Base-by-base conservation (phyloP, 2,888 invertebrate genomes). In the Drosophila mercatorum region DNA sequence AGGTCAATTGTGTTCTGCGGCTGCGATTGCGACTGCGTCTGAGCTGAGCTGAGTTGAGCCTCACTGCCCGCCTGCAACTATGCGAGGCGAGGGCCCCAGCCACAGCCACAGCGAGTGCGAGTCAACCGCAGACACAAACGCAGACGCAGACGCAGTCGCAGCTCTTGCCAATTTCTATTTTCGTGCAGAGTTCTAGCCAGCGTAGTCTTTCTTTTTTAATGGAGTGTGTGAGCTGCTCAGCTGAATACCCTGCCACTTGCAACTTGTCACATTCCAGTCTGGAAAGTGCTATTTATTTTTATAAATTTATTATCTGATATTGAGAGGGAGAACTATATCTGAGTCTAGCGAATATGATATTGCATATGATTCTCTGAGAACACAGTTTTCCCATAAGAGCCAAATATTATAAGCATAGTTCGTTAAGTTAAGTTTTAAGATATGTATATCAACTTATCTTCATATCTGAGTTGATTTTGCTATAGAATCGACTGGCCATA, bases 1-100 rank as follows among this genome's bases (percentile, higher is more conserved):
- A 90, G 88, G 88, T 88, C 88, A 88, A 88, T 88, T 90, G 90
- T 88, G 78, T 86, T 88, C 80, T 75, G 78, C 70, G 78, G 83
- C 88, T 70, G 69, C 55, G 28, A 3, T 41, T 36, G 52, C 36
- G 26, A 81, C 88, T 70, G 69, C 55, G 28, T 2, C 55, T 36
- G 7, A 28, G 65, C 55, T 62, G 14, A 17, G 1, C 47, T 46
- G 49, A 49, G 31, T 28, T 41, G 11, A 28, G 40, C 6, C 55
- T 43, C 63, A 61, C 60, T 70, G 65, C 65, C 51, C 55, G 75
- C 62, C 75, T 75, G 51, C 62, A 66, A 63, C 62, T 67, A 49
- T 70, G 26, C 40, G 51, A 49, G n/a, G 28, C 55, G 28, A 11
- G 17, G 55, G 17, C 55, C n/a, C 28, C 6, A 36, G 38, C n/a